A percentile compares a stretch with the other conserved stretches of the same genome.
phyloP scores from a whole-genome alignment of 1,140 invertebrate species.

The Platorchestia sp. region DNA sequence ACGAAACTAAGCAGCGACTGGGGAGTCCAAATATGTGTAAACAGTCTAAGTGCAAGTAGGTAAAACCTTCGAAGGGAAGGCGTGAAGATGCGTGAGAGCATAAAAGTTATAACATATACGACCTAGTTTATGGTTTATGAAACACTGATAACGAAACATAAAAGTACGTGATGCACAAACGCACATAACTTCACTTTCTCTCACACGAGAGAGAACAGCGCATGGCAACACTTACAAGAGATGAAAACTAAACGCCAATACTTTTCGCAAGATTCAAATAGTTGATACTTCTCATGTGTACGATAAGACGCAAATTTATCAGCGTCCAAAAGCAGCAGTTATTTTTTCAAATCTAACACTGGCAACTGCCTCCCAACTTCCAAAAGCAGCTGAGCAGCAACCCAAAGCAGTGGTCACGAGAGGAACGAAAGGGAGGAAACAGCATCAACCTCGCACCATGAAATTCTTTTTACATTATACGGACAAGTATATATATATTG shows the following conservation, averaged over 20 bases:
- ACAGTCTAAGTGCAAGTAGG: background rate
- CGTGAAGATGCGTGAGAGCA: background rate
- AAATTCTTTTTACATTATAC: too few relatives aligned
- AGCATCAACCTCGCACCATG: too few relatives aligned
- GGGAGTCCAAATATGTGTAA: background rate
- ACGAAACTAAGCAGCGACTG: background rate
- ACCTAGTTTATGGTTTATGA: background rate
- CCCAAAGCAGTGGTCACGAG: too few relatives aligned
- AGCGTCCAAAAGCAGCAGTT: too few relatives aligned
- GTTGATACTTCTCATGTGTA: too few relatives aligned
- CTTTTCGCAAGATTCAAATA: too few relatives aligned
- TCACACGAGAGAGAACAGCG: background rate
- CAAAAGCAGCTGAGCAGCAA: too few relatives aligned
- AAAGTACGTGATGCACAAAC: background rate
- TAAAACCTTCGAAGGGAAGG: background rate
- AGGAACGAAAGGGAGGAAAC: too few relatives aligned
- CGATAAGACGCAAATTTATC: too few relatives aligned
- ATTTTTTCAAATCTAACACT: too few relatives aligned
- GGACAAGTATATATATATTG: too few relatives aligned
- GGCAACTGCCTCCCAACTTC: too few relatives aligned
- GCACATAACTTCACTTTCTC: background rate
- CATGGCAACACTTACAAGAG: background rate
- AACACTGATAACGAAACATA: background rate
- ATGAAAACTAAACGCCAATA: background rate
- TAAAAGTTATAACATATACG: background rate